Evolutionary conservation across 64 coral and sea anemone species (phyloP), one percentile per base, ranked within the genome.

Genomic region (Acropora yongei): DNA sequence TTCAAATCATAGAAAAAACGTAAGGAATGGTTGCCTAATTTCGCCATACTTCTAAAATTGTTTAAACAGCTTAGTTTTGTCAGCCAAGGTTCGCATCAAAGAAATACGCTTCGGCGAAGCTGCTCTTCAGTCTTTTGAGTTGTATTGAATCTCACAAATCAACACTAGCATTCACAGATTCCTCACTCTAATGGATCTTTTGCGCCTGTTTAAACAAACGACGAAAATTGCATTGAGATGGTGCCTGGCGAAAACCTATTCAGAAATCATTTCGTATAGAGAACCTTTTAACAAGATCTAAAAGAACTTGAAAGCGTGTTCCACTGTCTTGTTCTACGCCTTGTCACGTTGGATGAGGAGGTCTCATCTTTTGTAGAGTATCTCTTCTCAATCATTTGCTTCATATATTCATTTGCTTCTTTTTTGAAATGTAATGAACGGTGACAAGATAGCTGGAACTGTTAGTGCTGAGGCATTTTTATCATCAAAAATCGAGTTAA

Each of bases 31-130:
- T 12, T 63, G 0, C 42, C 6, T 85, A 13, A 71, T 71, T 20
- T 18, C 18, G 44, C 3, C 1, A 1, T 12, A 16, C 20, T 20
- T 3, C 7, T 19, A 45, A 20, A 18, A 40, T 48, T 72, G 65
- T 85, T 85, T 46, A 85, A 49, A 44, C 82, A 85, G 43, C 65
- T 72, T 51, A 71, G 13, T 85, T 48, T 47, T 49, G 8, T 49
- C 41, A 68, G 40, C 30, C 3, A 19, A 83, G 12, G 9, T 5
- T 18, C 79, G 9, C 57, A 67, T 83, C 80, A 83, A 67, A 41
- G 65, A 43, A 67, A 67, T 83, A 83, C 2, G 13, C 80, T 2
- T 17, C 41, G 30, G 13, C 41, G 57, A 67, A n/a, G 60, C 12
- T 30, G 1, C 19, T 85, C 44, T 71, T 68, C 72, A 18, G 11